Percentiles rank a stretch among this genome's conserved stretches.
These are phyloP conservation scores for Aleiodes sp. DNA, from an alignment of 1,140 invertebrate species.

Conservation along the genomic window DNA sequence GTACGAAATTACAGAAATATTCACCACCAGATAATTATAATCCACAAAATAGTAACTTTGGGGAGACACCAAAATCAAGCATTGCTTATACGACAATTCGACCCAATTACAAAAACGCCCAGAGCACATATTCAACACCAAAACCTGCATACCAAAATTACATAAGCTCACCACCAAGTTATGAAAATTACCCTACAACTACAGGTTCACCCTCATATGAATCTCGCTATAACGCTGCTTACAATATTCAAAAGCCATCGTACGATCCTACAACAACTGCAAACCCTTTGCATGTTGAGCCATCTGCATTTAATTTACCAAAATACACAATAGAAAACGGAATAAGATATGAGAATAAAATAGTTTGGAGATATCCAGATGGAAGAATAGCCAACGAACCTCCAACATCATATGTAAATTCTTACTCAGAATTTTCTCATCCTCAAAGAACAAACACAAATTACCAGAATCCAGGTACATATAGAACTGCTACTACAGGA, in stretches of 20 bases:
- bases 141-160: slow-evolving; percentile 32
- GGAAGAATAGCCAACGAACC: slow-evolving; percentile 55
- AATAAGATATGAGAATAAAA: slow-evolving; percentile 59
- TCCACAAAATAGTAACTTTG: slow-evolving; percentile 37
- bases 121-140: slow-evolving; percentile 31
- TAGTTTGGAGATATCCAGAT: slow-evolving; percentile 64
- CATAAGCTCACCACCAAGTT: slow-evolving; percentile 32
- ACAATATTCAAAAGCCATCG: slow-evolving; percentile 30
- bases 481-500: background rate
- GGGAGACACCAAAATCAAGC: slow-evolving; percentile 26
- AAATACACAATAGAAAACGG: slow-evolving; percentile 59
- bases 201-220: slow-evolving; percentile 21
- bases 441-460: slow-evolving; percentile 24
- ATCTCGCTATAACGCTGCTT: slow-evolving; percentile 22
- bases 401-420: slow-evolving; percentile 52
- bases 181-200: slow-evolving; percentile 32
- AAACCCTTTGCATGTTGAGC: slow-evolving; percentile 20
- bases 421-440: slow-evolving; percentile 46
- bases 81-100: slow-evolving; percentile 29
- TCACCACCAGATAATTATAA: slow-evolving; percentile 30
- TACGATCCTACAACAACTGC: slow-evolving; percentile 27
- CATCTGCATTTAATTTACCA: slow-evolving; percentile 39
- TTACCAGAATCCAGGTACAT: background rate
- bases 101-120: slow-evolving; percentile 26
- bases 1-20: slow-evolving; percentile 51